phyloP scores from a whole-genome alignment of 1,140 invertebrate genomes.

The Batillaria attramentaria region DNA sequence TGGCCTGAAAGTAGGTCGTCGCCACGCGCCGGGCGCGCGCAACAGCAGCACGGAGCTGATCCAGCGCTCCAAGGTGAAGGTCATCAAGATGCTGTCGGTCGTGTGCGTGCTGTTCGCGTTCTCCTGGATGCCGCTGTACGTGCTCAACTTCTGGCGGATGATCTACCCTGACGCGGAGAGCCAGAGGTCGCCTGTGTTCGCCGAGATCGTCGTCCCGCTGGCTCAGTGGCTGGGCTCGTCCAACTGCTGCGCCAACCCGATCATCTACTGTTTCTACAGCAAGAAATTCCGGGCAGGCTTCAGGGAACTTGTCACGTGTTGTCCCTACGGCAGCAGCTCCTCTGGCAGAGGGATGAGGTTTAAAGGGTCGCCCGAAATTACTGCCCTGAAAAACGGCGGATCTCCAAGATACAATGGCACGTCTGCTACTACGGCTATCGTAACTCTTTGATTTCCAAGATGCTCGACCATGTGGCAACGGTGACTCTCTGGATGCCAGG shows the following conservation, averaged over 20 bases:
- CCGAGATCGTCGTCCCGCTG: constrained; percentile 86
- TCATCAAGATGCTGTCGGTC: constrained; percentile 96
- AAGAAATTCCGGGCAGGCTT: constrained; percentile 96
- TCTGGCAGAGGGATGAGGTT: constrained; percentile 15
- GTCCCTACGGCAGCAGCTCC: constrained; percentile 20
- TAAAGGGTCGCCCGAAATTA: constrained; percentile 6
- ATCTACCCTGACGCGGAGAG: not conserved
- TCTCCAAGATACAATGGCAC: not conserved
- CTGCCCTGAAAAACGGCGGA: not conserved
- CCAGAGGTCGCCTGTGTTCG: constrained; percentile 77
- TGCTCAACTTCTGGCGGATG: constrained; percentile 49
- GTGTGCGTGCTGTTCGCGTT: constrained; percentile 96
- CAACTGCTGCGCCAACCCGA: constrained; percentile 97
- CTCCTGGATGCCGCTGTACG: constrained; percentile 96
- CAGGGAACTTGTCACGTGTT: constrained; percentile 49
- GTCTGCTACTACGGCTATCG: not conserved
- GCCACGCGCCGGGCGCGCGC: constrained; percentile 83
- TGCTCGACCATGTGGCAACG: too few relatives aligned
- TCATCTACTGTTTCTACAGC: constrained; percentile 98
- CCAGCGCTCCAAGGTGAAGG: constrained; percentile 73
- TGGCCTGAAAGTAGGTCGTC: constrained; percentile 90
- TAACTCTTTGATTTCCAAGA: constrained; percentile 6
- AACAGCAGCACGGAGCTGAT: constrained; percentile 58
- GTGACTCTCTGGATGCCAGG: too few relatives aligned
- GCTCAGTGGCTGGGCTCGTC: constrained; percentile 97